A percentile compares a stretch with the other conserved stretches of the same genome.
Evolutionary conservation across 2,888 invertebrate genomes (phyloP).

Genomic region (Lasioglossum malachurum): DNA sequence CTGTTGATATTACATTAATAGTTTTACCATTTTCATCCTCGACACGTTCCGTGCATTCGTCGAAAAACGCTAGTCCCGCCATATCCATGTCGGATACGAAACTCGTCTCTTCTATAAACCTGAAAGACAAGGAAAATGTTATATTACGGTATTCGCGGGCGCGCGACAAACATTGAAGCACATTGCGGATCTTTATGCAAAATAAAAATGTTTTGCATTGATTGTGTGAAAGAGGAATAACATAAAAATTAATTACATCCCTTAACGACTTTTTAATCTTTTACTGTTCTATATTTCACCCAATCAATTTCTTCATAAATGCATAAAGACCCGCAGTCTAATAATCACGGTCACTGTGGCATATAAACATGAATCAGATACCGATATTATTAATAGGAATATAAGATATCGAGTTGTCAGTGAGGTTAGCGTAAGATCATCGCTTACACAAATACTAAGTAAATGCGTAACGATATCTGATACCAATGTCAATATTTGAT

Average conservation of each 20-base stretch:
- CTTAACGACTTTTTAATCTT: too few species aligned
- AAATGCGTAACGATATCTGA: neutral
- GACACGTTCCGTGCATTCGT: conserved; percentile 96
- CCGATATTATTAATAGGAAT: neutral
- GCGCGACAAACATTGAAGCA: neutral
- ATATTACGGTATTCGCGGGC: neutral
- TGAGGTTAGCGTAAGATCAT: neutral
- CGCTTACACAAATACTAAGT: neutral
- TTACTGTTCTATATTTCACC: too few species aligned
- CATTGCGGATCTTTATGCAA: too few species aligned
- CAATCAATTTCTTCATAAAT: too few species aligned
- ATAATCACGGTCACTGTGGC: neutral
- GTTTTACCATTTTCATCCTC: conserved; percentile 83
- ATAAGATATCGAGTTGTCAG: neutral
- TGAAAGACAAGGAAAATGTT: conserved; percentile 73
- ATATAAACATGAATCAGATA: neutral
- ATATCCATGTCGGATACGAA: conserved; percentile 98
- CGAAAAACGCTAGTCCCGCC: conserved; percentile 97
- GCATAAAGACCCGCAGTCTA: too few species aligned
- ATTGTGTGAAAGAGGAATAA: too few species aligned
- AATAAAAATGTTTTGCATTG: too few species aligned
- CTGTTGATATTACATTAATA: neutral
- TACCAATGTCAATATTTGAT: neutral
- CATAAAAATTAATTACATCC: too few species aligned
- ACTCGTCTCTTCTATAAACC: conserved; percentile 99